Base-by-base conservation (phyloP, 2,888 invertebrate genomes). In the Cremastinae sp. region DNA sequence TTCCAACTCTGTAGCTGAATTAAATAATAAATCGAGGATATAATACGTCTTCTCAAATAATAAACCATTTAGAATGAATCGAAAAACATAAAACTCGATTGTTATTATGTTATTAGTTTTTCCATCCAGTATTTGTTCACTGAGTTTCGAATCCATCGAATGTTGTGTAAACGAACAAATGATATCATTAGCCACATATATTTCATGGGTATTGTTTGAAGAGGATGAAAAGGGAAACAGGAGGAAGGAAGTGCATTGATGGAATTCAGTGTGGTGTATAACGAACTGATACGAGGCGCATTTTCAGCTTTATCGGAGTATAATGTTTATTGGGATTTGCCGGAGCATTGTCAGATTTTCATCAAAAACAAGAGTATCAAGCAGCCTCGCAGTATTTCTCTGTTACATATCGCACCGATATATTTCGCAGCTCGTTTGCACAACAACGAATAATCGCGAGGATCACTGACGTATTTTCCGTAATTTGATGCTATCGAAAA, bases 231-330 rank as follows among this genome's bases (percentile, higher is more conserved):
- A 45, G 45, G 14, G 12, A 45, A 1, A 45, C 12, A 10, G 45
- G 14, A 14, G 5, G 12, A n/a, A 10, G 4, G 45, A 45, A 12
- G 4, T 12, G 1, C 18, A 18, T 55, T 55, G 35, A 37, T 56
- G 45, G 16, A 45, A 20, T 14, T n/a, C 59, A 43, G 53, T 37
- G 53, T 22, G 55, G 62, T 70, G 35, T 8, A 77, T 80, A 84
- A 83, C 82, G 83, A 80, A 75, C 81, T 74, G 77, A 81, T 82
- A 75, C 81, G 81, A 75, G 78, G 80, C 71, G 78, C 79, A 83
- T 81, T 80, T 78, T 72, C 73, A 59, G 66, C 70, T 62, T 58
- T 70, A 74, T 66, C 75, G 20, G 20, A 70, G 49, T 45, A 53
- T 74, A 64, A 70, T 55, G 51, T 69, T 53, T 43, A 45, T 53